phyloP scores from a whole-genome alignment of 2,888 invertebrate genomes.

The Drosophila mulleri region DNA sequence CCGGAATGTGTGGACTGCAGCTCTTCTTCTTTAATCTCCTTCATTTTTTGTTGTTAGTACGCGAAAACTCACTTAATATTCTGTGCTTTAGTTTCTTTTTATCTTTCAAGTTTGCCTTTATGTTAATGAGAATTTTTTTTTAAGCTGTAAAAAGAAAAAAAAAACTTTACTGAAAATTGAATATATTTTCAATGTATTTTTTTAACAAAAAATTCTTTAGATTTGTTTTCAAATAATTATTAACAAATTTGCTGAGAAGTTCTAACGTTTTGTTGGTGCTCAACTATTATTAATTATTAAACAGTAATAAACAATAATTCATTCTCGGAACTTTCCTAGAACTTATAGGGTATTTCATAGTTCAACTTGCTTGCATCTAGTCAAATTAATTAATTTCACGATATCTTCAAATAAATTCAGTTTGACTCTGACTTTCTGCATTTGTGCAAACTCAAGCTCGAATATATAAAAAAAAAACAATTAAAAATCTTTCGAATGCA shows the following conservation, averaged over 20 bases:
- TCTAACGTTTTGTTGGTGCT: too few relatives aligned
- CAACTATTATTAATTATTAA: too few relatives aligned
- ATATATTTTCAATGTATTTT: background rate
- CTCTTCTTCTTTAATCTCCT: background rate
- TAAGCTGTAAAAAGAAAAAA: conserved; percentile 9
- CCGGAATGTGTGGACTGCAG: conserved; percentile 9
- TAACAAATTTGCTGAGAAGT: too few relatives aligned
- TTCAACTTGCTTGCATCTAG: accelerated
- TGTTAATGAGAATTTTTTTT: conserved; percentile 30
- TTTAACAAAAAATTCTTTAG: too few relatives aligned
- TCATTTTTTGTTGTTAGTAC: background rate
- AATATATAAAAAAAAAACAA: background rate
- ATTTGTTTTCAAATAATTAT: too few relatives aligned
- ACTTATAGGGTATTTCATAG: background rate
- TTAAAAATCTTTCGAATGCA: conserved; percentile 7
- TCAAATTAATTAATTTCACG: background rate
- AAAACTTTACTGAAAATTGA: background rate
- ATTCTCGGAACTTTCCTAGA: too few relatives aligned
- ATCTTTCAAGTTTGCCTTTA: conserved; percentile 12
- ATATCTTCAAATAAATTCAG: background rate
- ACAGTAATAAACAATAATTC: too few relatives aligned
- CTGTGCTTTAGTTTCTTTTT: conserved; percentile 11
- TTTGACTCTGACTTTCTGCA: background rate
- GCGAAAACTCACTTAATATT: background rate
- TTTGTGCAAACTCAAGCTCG: background rate